Base-by-base conservation (phyloP, 2,888 invertebrate genomes). In the Pachymerium ferrugineum region DNA sequence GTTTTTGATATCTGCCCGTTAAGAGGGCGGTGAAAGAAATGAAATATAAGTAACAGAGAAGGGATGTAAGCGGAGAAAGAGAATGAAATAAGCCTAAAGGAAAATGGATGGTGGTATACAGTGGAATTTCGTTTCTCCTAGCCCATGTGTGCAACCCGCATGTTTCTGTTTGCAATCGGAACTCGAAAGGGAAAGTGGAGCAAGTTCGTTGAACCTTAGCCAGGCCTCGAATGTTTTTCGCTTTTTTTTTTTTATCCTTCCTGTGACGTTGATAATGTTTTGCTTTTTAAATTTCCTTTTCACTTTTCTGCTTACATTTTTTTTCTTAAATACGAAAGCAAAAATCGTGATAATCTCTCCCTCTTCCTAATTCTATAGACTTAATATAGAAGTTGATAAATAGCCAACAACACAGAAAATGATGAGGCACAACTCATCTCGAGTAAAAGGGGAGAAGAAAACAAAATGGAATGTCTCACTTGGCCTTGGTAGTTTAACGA, bases 191-290 rank as follows among this genome's bases (percentile, higher is more conserved):
- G 47, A 54, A 54, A 54, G 47, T 54, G 47, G 47, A 54, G 47
- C 47, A 54, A 54, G 47, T 54, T 54, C 47, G 47, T 54, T 54
- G 47, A 54, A 54, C 47, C 47, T 54, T 54, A 54, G 47, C 47
- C 19, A 54, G 47, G 47, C 47, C 47, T 54, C 47, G 19, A 54
- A 54, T 54, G 47, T 54, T 54, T 38, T 54, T 54, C 47, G 47
- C 47, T 16, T 54, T 54, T 54, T 54, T 19, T 54, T 54, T 54
- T 54, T 19, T 47, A 54, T 54, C 22, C 47, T 54, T 54, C 47
- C 47, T 54, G 22, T 54, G 22, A 54, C 47, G 47, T 54, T 54
- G 47, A 54, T 54, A 54, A 54, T 54, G 47, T 54, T 54, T 12
- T 22, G 47, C 47, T 54, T 54, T n/a, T 54, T 54, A 54, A 54